Evolutionary conservation across 2,888 invertebrate genomes (phyloP).

Genomic region (Melanostoma scalare): DNA sequence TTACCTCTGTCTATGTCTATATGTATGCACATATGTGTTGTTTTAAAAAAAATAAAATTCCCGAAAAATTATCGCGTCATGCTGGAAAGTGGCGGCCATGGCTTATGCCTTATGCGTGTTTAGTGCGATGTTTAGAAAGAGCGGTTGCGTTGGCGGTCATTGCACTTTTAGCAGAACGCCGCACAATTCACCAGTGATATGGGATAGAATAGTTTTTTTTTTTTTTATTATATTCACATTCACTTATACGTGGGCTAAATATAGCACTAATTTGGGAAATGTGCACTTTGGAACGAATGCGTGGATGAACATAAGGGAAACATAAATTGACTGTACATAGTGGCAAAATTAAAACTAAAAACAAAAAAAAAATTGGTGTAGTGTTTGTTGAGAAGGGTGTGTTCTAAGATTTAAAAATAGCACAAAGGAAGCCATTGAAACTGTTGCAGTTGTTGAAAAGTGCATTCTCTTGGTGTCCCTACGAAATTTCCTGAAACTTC

Average conservation of each 20-base stretch:
- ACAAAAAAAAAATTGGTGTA: conserved; percentile 5
- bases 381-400: conserved; percentile 45
- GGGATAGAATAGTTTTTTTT: conserved; percentile 22
- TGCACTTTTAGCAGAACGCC: conserved; percentile 66
- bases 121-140: conserved; percentile 44
- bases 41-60: conserved; percentile 32
- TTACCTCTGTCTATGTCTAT: conserved; percentile 13
- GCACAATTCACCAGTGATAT: conserved; percentile 55
- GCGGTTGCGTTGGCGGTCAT: conserved; percentile 70
- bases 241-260: conserved; percentile 55
- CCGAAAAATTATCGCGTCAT: conserved; percentile 62
- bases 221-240: conserved; percentile 36
- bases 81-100: conserved; percentile 66
- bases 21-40: conserved; percentile 44
- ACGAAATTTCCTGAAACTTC: too few species aligned
- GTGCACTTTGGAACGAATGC: conserved; percentile 53
- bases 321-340: conserved; percentile 19
- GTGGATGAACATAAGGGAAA: conserved; percentile 7
- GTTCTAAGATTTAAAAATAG: conserved; percentile 59
- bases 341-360: conserved; percentile 58
- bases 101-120: conserved; percentile 28
- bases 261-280: conserved; percentile 62
- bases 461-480: too few species aligned
- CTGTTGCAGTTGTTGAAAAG: not conserved
- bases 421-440: conserved; percentile 57